Percentiles rank a stretch among this genome's conserved stretches.
Conservation (phyloP, 2,113 vertebrate species). For the Fregetta grallaria region DNA sequence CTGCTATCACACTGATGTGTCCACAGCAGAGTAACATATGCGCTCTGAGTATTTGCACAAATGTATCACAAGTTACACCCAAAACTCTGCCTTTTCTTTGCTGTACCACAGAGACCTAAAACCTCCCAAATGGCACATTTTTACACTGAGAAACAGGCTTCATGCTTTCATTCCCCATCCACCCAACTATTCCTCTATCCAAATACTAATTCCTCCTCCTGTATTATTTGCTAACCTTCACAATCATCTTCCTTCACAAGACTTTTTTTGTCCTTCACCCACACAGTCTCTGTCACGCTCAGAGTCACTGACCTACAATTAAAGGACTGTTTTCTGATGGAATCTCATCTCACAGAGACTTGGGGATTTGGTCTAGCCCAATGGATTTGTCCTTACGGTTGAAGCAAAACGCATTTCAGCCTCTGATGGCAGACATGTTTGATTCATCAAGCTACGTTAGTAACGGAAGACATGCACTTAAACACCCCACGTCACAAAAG, state of each 20-base stretch:
- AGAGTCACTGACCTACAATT: neutral
- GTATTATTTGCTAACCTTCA: neutral
- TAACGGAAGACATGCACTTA: neutral
- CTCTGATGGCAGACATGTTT: neutral
- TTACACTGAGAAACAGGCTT: neutral
- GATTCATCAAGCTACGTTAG: neutral
- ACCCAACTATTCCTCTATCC: neutral
- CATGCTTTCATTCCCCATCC: neutral
- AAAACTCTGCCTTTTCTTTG: neutral
- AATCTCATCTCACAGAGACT: neutral
- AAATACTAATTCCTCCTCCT: conserved; percentile 7
- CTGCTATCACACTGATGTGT: neutral
- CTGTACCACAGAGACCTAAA: neutral
- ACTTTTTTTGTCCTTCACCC: neutral
- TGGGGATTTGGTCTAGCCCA: neutral
- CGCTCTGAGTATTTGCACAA: neutral
- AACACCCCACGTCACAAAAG: neutral
- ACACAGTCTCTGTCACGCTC: neutral
- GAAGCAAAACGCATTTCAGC: neutral
- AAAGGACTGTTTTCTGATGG: neutral
- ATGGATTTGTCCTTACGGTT: neutral
- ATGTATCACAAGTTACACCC: neutral
- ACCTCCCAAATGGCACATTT: neutral
- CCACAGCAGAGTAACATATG: neutral
- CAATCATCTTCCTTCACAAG: neutral